phyloP scores from a whole-genome alignment of 2,888 invertebrate genomes.

The Gibbula magus region DNA sequence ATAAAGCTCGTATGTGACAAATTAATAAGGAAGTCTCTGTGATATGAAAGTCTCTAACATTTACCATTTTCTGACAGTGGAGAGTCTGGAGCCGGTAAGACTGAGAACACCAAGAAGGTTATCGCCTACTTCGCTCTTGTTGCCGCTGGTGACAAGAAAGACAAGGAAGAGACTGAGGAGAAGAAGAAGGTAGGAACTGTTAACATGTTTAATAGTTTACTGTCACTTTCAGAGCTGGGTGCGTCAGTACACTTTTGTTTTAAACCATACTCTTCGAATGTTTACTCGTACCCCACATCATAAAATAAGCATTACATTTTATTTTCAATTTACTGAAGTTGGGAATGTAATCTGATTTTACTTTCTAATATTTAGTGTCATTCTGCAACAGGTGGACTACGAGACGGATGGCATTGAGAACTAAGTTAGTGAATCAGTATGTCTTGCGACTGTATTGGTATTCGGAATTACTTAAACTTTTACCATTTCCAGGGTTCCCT shows the following conservation, averaged over 20 bases:
- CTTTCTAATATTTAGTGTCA: too few species aligned
- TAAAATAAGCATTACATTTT: too few species aligned
- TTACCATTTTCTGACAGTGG: slow-evolving; percentile 79
- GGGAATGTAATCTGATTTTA: too few species aligned
- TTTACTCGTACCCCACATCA: too few species aligned
- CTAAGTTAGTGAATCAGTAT: too few species aligned
- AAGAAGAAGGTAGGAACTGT: slow-evolving; percentile 99
- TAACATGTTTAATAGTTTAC: slow-evolving; percentile 96
- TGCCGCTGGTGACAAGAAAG: slow-evolving; percentile 82
- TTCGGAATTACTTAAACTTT: background rate
- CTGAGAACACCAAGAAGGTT: slow-evolving; percentile 99
- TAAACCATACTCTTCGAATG: too few species aligned
- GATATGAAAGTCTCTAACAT: background rate
- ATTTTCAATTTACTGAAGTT: too few species aligned
- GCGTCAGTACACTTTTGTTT: slow-evolving; percentile 98
- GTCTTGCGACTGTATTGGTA: background rate
- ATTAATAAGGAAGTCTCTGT: background rate
- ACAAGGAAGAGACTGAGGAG: slow-evolving; percentile 50
- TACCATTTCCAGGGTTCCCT: slow-evolving; percentile 75
- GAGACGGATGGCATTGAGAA: too few species aligned
- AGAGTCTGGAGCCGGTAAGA: slow-evolving; percentile 99
- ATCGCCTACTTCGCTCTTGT: slow-evolving; percentile 92
- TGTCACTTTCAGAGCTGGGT: too few species aligned
- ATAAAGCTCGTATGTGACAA: background rate
- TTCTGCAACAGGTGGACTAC: too few species aligned